Conservation (phyloP, 2,888 invertebrate species). For the Clepsis dumicolana region DNA sequence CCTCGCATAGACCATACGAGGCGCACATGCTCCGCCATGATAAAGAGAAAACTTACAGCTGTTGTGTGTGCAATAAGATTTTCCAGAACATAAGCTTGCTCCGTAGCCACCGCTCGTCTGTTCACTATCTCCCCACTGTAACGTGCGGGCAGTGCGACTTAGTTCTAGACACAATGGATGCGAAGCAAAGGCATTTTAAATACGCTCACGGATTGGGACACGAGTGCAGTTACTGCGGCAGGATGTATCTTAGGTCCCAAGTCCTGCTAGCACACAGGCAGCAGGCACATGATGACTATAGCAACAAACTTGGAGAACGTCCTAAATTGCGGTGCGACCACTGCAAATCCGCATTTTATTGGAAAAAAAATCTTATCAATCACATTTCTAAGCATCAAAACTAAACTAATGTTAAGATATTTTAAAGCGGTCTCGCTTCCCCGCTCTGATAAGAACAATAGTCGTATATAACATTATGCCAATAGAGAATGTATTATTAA, state of each 20-base stretch:
- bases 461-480: neutral
- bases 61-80: no score
- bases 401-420: neutral
- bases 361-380: constrained; percentile 23
- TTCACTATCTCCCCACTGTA: no score
- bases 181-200: no score
- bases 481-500: constrained; percentile 15
- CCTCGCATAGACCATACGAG: no score
- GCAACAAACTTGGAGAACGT: neutral
- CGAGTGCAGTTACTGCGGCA: constrained; percentile 1
- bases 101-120: no score
- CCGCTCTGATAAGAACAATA: neutral
- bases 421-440: neutral
- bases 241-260: neutral
- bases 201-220: no score
- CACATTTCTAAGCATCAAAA: constrained; percentile 16
- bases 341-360: constrained; percentile 18
- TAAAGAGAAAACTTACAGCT: no score
- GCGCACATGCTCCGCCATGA: no score
- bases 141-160: constrained; percentile 9
- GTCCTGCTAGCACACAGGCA: neutral
- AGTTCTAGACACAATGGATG: no score
- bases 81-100: no score
- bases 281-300: constrained; percentile 7
- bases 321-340: constrained; percentile 2